These are phyloP conservation scores for Odontesthes bonariensis DNA, from an alignment of 2,113 vertebrate species.

Conservation along the genomic window DNA sequence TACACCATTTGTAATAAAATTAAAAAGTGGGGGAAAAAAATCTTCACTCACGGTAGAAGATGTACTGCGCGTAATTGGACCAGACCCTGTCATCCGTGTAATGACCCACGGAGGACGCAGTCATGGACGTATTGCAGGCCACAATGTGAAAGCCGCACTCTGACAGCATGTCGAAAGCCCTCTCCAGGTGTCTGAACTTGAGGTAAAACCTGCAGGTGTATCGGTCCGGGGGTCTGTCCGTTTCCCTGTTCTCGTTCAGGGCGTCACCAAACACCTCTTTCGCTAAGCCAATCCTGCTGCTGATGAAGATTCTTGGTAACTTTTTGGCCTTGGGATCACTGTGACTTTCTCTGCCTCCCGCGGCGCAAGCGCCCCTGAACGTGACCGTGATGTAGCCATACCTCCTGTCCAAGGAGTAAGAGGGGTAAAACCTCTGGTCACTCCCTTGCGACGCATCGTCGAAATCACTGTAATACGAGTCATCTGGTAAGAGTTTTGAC, in stretches of 20 bases:
- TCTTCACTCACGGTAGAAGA: constrained; percentile 98
- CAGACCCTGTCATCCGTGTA: constrained; percentile 95
- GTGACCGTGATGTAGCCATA: constrained; percentile 97
- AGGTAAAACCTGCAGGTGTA: constrained; percentile 97
- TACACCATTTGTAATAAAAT: neutral
- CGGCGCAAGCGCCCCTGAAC: constrained; percentile 88
- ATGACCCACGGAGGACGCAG: constrained; percentile 89
- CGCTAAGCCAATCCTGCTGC: constrained; percentile 94
- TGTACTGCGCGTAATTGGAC: constrained; percentile 98
- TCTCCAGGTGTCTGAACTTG: constrained; percentile 95
- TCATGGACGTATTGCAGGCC: constrained; percentile 96
- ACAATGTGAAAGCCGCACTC: constrained; percentile 98
- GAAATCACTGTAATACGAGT: constrained; percentile 90
- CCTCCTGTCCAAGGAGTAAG: constrained; percentile 87
- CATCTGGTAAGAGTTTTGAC: constrained; percentile 88
- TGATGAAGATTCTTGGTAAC: constrained; percentile 95
- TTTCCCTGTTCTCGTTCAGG: constrained; percentile 94
- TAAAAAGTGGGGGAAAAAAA: constrained; percentile 25
- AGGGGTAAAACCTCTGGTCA: constrained; percentile 89
- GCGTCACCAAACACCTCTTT: constrained; percentile 98
- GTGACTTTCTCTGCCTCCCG: constrained; percentile 87
- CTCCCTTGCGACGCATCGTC: constrained; percentile 93
- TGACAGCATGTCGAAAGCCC: constrained; percentile 98
- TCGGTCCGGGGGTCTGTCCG: constrained; percentile 91
- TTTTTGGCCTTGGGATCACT: constrained; percentile 90